A percentile compares a stretch with the other conserved stretches of the same genome.
Evolutionary conservation across 2,888 invertebrate genomes (phyloP).

Genomic region (Norana najaformis): DNA sequence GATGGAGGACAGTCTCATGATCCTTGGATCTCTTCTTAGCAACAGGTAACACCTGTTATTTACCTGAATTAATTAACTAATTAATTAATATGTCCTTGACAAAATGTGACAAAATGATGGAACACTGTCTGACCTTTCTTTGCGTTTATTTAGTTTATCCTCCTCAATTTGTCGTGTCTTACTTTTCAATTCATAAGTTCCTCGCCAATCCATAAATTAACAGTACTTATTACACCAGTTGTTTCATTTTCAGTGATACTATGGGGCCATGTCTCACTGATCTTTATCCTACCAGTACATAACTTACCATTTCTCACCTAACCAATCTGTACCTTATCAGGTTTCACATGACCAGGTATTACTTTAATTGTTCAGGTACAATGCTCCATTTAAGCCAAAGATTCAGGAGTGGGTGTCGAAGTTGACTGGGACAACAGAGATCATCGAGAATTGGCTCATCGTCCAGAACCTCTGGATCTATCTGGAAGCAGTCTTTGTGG

Average conservation of each 20-base stretch:
- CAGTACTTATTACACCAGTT: not conserved
- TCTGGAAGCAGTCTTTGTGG: conserved; percentile 94
- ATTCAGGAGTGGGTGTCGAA: conserved; percentile 95
- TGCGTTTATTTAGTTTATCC: too few relatives aligned
- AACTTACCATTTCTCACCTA: not conserved
- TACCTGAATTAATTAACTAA: not conserved
- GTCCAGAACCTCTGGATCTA: conserved; percentile 99
- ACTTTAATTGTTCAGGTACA: conserved; percentile 70
- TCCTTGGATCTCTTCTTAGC: conserved; percentile 86
- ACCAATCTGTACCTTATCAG: not conserved
- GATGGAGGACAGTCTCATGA: conserved; percentile 93
- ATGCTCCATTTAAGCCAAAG: conserved; percentile 93
- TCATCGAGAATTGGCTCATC: conserved; percentile 91
- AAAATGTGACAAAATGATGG: too few relatives aligned
- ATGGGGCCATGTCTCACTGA: not conserved
- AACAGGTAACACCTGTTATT: conserved; percentile 70
- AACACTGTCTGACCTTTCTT: too few relatives aligned
- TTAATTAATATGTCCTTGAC: too few relatives aligned
- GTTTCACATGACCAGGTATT: not conserved
- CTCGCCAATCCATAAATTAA: too few relatives aligned
- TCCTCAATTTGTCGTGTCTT: too few relatives aligned
- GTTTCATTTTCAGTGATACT: not conserved
- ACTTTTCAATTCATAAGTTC: too few relatives aligned
- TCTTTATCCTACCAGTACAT: not conserved
- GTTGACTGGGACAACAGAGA: conserved; percentile 92